Base-by-base conservation (phyloP, 2,888 invertebrate species). In the Glyphotaelius pellucidus region DNA sequence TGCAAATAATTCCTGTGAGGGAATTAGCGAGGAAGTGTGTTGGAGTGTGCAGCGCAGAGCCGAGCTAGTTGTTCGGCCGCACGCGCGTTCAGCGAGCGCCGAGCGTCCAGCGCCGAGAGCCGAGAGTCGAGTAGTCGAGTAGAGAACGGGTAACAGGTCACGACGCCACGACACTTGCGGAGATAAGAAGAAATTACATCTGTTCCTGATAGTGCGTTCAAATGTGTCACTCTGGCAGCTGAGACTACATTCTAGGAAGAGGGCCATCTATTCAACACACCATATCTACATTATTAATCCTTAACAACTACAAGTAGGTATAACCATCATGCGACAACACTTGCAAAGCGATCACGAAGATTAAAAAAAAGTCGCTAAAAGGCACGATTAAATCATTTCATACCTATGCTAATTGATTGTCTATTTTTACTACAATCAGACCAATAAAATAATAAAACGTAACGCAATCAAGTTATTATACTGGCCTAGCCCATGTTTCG, bases 151-250 rank as follows among this genome's bases (percentile, higher is more conserved):
- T 31, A 52, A 91, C 91, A 91, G 91, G 91, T 91, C 91, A 91
- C 91, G 91, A 91, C 80, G 88, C 87, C 38, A 90, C 80, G 91
- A 88, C 91, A 91, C 91, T 88, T 87, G 90, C 90, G 67, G 81
- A 87, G 91, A 91, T 91, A 91, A 88, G 47, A 38, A 88, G 91
- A 81, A 91, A 80, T 88, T 91, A 47, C 81, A 80, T 67, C 35
- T 25, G 52, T 32, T 52, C 84, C 90, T 90, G 90, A 90, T 90
- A 47, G 83, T 90, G 90, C 90, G 84, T 90, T 90, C 52, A 85
- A 89, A 90, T 84, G 47, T 35, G 85, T 67, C 83, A 83, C 52
- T 83, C 30, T 14, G 30, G 83, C 83, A 83, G 31, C 30, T 67
- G 52, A 5, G 52, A 67, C 52, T 25, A 67, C 52, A 67, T 67